Conservation (phyloP, 2,888 invertebrate genomes). For the Eudemis profundana region DNA sequence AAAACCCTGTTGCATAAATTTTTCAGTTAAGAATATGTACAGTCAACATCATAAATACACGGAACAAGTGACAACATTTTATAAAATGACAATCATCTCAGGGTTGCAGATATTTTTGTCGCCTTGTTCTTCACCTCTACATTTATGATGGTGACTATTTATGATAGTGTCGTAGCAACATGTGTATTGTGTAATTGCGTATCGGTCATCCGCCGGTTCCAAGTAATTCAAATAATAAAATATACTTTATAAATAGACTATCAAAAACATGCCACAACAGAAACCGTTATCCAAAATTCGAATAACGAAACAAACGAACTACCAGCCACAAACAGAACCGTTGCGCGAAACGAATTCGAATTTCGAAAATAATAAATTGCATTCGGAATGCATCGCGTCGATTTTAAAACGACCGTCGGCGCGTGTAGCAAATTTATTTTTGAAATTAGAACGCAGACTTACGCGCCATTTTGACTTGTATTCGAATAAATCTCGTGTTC, state of each 20-base stretch:
- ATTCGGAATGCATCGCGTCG: constrained; percentile 63
- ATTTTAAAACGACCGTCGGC: constrained; percentile 79
- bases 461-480: constrained; percentile 78
- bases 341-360: constrained; percentile 26
- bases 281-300: constrained; percentile 16
- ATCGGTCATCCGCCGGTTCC: too few species aligned
- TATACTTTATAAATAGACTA: not conserved
- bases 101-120: too few species aligned
- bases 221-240: not conserved
- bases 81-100: too few species aligned
- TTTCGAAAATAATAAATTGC: constrained; percentile 41
- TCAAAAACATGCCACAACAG: constrained; percentile 13
- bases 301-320: constrained; percentile 17
- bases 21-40: too few species aligned
- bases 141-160: too few species aligned
- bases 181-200: too few species aligned
- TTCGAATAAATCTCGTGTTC: constrained; percentile 70
- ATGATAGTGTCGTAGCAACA: too few species aligned
- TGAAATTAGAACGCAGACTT: constrained; percentile 84
- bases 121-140: too few species aligned
- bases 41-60: too few species aligned
- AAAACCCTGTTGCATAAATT: too few species aligned
- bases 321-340: constrained; percentile 22
- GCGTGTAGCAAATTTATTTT: constrained; percentile 83
- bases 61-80: too few species aligned